Conservation (phyloP, 2,888 invertebrate species). For the Parochlus steinenii region DNA sequence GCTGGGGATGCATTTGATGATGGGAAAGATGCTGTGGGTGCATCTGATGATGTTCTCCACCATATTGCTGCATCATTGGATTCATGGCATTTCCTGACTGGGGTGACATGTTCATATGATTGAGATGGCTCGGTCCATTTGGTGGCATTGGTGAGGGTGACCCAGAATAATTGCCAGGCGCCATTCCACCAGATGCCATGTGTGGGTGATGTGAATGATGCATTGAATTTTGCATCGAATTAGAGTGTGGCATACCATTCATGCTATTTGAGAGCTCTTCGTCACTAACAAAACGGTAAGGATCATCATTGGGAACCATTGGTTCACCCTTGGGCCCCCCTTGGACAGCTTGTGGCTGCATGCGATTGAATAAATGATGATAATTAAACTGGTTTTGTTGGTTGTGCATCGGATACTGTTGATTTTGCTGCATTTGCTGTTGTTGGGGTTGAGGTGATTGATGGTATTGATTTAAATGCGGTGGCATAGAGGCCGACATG, state of each 20-base stretch:
- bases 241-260: slow-evolving; percentile 31
- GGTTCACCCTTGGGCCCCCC: slow-evolving; percentile 12
- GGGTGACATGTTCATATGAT: slow-evolving; percentile 5
- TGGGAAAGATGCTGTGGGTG: slow-evolving; percentile 16
- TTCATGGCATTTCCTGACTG: slow-evolving; percentile 8
- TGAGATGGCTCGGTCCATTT: no score
- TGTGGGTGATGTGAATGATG: slow-evolving; percentile 18
- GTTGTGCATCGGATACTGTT: slow-evolving; percentile 9
- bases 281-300: slow-evolving; percentile 75
- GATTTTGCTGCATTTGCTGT: slow-evolving; percentile 7
- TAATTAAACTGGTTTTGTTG: slow-evolving; percentile 12
- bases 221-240: slow-evolving; percentile 17
- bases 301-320: slow-evolving; percentile 38
- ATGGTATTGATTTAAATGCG: slow-evolving; percentile 8
- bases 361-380: slow-evolving; percentile 8
- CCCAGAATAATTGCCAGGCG: slow-evolving; percentile 13
- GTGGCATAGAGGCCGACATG: slow-evolving; percentile 3
- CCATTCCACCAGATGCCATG: slow-evolving; percentile 11
- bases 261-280: slow-evolving; percentile 26
- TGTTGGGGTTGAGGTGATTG: slow-evolving; percentile 6
- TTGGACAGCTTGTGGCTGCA: slow-evolving; percentile 7
- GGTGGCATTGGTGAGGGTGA: slow-evolving; percentile 10
- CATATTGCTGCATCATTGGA: slow-evolving; percentile 12
- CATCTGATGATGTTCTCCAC: slow-evolving; percentile 11
- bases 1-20: slow-evolving; percentile 20